A percentile compares a stretch with the other conserved stretches of the same genome.
Conservation (phyloP, 64 coral and sea anemone species). For the Montipora sp. region DNA sequence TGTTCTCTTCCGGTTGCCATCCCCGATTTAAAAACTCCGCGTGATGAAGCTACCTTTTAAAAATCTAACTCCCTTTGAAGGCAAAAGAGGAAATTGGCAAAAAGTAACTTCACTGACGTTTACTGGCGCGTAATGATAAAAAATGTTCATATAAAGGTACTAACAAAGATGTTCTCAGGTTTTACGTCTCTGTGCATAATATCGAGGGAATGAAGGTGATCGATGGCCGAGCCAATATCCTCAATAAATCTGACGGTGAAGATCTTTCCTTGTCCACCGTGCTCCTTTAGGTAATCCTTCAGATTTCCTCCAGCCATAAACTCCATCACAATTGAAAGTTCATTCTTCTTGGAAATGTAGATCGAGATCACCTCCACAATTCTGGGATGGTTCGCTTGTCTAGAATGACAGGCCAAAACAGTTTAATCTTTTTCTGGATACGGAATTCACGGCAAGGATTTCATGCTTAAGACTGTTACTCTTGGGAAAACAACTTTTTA, state of each 20-base stretch:
- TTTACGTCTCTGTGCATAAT: slow-evolving; percentile 78
- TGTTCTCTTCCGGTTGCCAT: too few species aligned
- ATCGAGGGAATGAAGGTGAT: slow-evolving; percentile 64
- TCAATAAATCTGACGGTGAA: slow-evolving; percentile 69
- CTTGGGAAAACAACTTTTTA: too few species aligned
- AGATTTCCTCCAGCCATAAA: slow-evolving; percentile 74
- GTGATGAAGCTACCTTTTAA: too few species aligned
- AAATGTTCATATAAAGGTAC: background rate
- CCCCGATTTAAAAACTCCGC: too few species aligned
- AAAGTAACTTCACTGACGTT: background rate
- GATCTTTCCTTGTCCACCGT: slow-evolving; percentile 12
- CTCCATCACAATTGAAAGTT: slow-evolving; percentile 76
- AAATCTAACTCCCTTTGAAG: too few species aligned
- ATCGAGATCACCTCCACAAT: slow-evolving; percentile 65
- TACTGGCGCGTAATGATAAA: too few species aligned
- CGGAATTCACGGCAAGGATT: too few species aligned
- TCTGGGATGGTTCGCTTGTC: slow-evolving; percentile 61
- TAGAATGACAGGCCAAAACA: background rate
- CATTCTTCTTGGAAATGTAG: slow-evolving; percentile 57
- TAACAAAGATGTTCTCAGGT: slow-evolving; percentile 81
- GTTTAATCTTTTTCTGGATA: too few species aligned
- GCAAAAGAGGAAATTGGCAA: too few species aligned
- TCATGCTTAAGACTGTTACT: too few species aligned
- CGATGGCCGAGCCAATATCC: slow-evolving; percentile 74
- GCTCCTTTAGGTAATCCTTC: slow-evolving; percentile 20